Evolutionary conservation across 2,797 vertebrate species (phyloP).

Genomic region (Bovichtus diacanthus): DNA sequence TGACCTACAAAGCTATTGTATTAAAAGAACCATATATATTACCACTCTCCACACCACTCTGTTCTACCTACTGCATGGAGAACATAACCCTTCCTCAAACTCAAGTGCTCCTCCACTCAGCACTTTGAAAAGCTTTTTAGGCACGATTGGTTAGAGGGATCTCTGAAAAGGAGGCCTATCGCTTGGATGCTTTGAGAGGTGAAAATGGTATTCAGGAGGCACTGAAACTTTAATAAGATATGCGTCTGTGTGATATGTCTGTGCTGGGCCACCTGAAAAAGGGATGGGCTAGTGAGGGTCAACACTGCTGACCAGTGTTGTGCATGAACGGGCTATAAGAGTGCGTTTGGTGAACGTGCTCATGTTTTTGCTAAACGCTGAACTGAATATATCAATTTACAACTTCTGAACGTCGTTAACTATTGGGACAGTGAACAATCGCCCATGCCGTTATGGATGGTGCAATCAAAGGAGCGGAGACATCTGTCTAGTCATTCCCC

Average conservation of each 20-base stretch:
- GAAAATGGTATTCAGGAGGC: conserved; percentile 69
- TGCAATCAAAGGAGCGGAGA: too few relatives aligned
- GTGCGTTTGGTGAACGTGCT: too few relatives aligned
- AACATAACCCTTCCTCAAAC: conserved; percentile 74
- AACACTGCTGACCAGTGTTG: background rate
- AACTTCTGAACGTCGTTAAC: too few relatives aligned
- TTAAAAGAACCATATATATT: conserved; percentile 84
- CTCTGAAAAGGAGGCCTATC: conserved; percentile 61
- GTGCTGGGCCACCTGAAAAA: conserved; percentile 46
- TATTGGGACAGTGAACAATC: too few relatives aligned
- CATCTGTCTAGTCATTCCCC: too few relatives aligned
- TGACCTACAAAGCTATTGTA: conserved; percentile 86
- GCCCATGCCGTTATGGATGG: too few relatives aligned
- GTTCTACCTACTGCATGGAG: conserved; percentile 60
- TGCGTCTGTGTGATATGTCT: conserved; percentile 66
- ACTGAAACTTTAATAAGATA: conserved; percentile 78
- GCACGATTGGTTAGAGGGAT: conserved; percentile 62
- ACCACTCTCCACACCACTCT: conserved; percentile 68
- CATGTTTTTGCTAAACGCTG: too few relatives aligned
- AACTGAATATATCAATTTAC: too few relatives aligned
- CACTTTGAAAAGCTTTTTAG: conserved; percentile 76
- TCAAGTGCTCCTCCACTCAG: conserved; percentile 69
- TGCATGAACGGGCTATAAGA: too few relatives aligned
- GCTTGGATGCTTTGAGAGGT: conserved; percentile 69
- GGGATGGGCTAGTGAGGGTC: conserved; percentile 1